Percentiles rank a stretch among this genome's conserved stretches.
These are phyloP conservation scores for Paralvinella palmiformis DNA, from an alignment of 1,140 invertebrate species.

Conservation along the genomic window DNA sequence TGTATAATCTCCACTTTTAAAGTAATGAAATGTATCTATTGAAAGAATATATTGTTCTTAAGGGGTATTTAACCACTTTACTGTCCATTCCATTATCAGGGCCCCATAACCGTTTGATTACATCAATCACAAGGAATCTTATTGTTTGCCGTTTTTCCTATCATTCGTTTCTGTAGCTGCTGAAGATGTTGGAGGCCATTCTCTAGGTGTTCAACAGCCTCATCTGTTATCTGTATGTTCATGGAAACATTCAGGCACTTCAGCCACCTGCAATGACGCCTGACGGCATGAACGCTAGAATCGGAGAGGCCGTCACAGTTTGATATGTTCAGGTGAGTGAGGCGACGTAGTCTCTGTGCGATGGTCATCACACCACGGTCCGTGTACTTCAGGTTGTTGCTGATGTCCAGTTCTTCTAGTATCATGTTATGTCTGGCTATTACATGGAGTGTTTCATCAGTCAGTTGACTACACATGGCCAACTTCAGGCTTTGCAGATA, in stretches of 20 bases:
- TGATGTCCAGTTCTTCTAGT: constrained; percentile 62
- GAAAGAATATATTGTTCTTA: too few relatives aligned
- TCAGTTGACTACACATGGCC: constrained; percentile 63
- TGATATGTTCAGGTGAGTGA: constrained; percentile 61
- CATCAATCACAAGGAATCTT: too few relatives aligned
- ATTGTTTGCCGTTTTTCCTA: too few relatives aligned
- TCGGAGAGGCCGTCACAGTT: constrained; percentile 64
- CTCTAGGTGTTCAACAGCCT: constrained; percentile 36
- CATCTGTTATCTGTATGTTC: constrained; percentile 55
- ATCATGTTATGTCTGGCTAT: constrained; percentile 62
- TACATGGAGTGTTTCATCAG: constrained; percentile 58
- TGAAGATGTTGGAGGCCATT: constrained; percentile 10
- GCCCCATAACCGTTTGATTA: too few relatives aligned
- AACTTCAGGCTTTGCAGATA: constrained; percentile 60
- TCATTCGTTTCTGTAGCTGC: neutral
- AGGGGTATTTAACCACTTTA: too few relatives aligned
- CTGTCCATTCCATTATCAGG: too few relatives aligned
- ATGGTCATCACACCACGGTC: constrained; percentile 60
- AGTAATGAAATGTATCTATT: too few relatives aligned
- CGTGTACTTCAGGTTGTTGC: constrained; percentile 59
- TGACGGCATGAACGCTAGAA: constrained; percentile 57
- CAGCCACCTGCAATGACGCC: constrained; percentile 55
- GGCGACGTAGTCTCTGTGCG: constrained; percentile 55
- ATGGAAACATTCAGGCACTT: constrained; percentile 58
- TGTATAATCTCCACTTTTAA: too few relatives aligned